Percentiles rank a stretch among this genome's conserved stretches.
These are phyloP conservation scores for Pantherophis guttatus DNA, from an alignment of 2,113 vertebrate genomes.

Conservation along the genomic window DNA sequence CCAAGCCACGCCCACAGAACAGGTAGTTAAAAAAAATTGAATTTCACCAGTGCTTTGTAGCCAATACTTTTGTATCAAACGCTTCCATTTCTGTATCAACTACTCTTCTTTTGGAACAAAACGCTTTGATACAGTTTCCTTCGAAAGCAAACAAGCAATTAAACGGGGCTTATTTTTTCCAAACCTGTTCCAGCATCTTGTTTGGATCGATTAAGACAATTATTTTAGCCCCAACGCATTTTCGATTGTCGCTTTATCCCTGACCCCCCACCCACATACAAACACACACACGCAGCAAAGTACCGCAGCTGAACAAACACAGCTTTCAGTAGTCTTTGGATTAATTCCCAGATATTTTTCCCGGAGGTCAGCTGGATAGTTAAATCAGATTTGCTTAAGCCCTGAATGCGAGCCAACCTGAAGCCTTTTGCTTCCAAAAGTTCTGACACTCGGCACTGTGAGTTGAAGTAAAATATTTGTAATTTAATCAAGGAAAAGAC, in stretches of 20 bases:
- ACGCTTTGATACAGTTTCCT: background rate
- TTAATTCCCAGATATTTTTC: background rate
- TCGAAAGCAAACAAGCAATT: background rate
- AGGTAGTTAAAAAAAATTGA: too few relatives aligned
- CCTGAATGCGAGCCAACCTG: background rate
- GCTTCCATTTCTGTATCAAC: too few relatives aligned
- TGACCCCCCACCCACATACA: background rate
- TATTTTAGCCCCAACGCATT: background rate
- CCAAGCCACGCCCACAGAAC: too few relatives aligned
- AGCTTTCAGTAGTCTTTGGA: conserved; percentile 6
- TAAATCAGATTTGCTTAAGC: background rate
- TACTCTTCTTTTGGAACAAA: background rate
- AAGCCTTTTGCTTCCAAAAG: background rate
- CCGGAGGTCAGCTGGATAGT: background rate
- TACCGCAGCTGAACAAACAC: conserved; percentile 11
- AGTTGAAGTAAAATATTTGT: background rate
- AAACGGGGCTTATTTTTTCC: background rate
- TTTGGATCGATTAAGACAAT: background rate
- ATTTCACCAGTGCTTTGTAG: too few relatives aligned
- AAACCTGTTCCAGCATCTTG: background rate
- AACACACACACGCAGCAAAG: background rate
- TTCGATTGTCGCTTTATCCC: background rate
- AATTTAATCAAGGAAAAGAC: background rate
- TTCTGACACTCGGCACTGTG: too few relatives aligned
- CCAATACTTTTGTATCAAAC: too few relatives aligned